These are phyloP conservation scores for Delphinus delphis DNA, from an alignment of 2,113 vertebrate genomes.

Conservation along the genomic window DNA sequence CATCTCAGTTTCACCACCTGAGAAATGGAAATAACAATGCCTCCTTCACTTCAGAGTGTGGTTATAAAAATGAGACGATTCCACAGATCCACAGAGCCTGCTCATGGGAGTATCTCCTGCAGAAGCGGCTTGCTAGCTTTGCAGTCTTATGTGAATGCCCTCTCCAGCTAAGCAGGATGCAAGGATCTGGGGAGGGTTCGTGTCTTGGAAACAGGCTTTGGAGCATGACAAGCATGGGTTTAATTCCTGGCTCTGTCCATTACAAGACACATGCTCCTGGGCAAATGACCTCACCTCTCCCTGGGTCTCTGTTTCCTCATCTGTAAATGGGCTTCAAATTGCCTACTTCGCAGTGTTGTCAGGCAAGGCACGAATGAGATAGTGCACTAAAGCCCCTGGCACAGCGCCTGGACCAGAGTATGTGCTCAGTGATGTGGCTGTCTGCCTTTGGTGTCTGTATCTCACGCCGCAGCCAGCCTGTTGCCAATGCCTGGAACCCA, in stretches of 20 bases:
- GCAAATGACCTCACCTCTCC: constrained; percentile 54
- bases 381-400: constrained; percentile 50
- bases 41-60: neutral
- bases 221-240: constrained; percentile 15
- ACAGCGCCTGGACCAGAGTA: neutral
- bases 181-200: constrained; percentile 34
- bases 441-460: neutral
- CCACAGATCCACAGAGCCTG: neutral
- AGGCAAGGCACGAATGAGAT: constrained; percentile 20
- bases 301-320: constrained; percentile 58
- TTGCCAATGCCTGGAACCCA: neutral
- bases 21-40: neutral
- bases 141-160: constrained; percentile 15
- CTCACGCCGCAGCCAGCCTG: neutral
- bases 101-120: neutral
- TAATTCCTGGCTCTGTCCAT: constrained; percentile 50
- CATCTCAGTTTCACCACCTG: neutral
- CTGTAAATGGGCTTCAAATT: constrained; percentile 64
- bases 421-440: neutral
- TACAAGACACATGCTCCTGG: constrained; percentile 24
- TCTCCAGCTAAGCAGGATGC: constrained; percentile 24
- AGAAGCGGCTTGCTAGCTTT: neutral
- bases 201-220: constrained; percentile 49
- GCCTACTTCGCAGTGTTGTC: neutral
- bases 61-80: neutral